Evolutionary conservation across 2,888 invertebrate species (phyloP).

Genomic region (Dioctria rufipes): DNA sequence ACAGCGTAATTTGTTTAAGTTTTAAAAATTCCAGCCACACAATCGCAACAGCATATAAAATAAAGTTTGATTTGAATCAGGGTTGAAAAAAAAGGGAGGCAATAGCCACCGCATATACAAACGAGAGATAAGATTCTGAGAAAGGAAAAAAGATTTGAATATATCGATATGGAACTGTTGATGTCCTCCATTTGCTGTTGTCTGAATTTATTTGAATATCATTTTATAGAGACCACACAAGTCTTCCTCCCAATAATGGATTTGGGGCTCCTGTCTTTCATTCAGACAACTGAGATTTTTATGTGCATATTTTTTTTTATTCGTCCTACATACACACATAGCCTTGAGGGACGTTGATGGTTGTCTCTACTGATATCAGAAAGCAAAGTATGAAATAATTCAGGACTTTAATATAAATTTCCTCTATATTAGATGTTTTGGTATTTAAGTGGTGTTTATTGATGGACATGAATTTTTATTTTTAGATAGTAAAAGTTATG

Average conservation of each 20-base stretch:
- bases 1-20: background rate
- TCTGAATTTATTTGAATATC: constrained; percentile 39
- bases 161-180: constrained; percentile 35
- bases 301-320: background rate
- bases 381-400: background rate
- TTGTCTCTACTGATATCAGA: background rate
- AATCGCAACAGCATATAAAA: background rate
- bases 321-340: background rate
- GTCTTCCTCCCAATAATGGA: constrained; percentile 3
- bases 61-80: constrained; percentile 3
- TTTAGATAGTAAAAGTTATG: too few species aligned
- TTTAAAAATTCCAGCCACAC: background rate
- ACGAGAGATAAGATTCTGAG: constrained; percentile 6
- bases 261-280: constrained; percentile 14
- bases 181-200: constrained; percentile 21
- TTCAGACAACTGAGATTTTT: constrained; percentile 3
- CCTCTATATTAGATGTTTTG: background rate
- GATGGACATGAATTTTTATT: background rate
- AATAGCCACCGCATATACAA: background rate
- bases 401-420: background rate
- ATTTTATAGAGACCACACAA: constrained; percentile 10
- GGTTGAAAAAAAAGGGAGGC: background rate
- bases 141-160: constrained; percentile 8
- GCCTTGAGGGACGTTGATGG: constrained; percentile 1
- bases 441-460: background rate